A percentile compares a stretch with the other conserved stretches of the same genome.
Evolutionary conservation across 2,113 vertebrate species (phyloP).

Genomic region (Nesospiza acunhae): DNA sequence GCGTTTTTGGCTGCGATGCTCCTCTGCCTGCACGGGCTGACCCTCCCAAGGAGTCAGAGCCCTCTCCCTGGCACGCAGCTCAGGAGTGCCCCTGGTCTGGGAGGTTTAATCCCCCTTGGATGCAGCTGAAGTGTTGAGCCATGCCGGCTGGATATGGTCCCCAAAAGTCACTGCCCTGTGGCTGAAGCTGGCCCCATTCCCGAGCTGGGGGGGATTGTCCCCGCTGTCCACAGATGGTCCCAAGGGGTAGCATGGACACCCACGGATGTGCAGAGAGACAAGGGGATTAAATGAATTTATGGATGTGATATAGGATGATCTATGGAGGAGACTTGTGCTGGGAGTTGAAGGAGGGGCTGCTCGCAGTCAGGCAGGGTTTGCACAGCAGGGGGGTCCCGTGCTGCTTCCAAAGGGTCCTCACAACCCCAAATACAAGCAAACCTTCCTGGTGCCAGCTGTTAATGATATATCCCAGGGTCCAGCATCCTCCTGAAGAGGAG

Average conservation of each 20-base stretch:
- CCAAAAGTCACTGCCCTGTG: not conserved
- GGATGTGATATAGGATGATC: not conserved
- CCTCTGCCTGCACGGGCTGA: not conserved
- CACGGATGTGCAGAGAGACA: not conserved
- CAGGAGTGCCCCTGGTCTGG: not conserved
- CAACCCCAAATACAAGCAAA: not conserved
- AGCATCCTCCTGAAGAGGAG: not conserved
- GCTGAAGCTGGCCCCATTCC: not conserved
- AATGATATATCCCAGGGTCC: too few relatives aligned
- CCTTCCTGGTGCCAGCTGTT: not conserved
- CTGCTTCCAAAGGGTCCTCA: not conserved
- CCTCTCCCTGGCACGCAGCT: not conserved
- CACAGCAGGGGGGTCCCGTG: not conserved
- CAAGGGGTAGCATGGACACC: fast-evolving
- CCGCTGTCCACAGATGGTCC: not conserved
- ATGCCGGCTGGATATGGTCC: fast-evolving
- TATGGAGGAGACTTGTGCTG: not conserved
- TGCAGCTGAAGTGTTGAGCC: too few relatives aligned
- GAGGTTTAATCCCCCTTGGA: not conserved
- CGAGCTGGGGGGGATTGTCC: not conserved
- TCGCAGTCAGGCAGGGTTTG: not conserved
- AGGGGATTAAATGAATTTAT: not conserved
- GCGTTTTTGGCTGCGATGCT: not conserved
- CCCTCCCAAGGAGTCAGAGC: not conserved
- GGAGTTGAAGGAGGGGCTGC: not conserved